Evolutionary conservation across 2,888 invertebrate species (phyloP), one percentile per base, ranked within the genome.

Genomic region (Phyllotreta striolata): DNA sequence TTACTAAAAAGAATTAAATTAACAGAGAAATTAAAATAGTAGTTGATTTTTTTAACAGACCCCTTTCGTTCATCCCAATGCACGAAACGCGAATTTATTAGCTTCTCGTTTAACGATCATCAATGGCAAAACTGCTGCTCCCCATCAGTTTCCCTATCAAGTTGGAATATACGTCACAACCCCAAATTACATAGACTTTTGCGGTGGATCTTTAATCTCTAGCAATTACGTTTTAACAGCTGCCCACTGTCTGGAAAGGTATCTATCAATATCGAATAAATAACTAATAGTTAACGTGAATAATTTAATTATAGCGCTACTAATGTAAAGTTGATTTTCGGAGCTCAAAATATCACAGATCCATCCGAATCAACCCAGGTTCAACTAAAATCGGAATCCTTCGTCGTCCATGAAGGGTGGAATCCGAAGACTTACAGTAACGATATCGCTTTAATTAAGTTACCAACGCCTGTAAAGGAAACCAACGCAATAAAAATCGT

Each of bases 401-500:
- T 77, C 62, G 71, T 76, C 37, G 75, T 82, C 1, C 83, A 84
- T 68, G 76, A 80, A 47, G 35, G 71, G 0, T 83, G 82, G 82
- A 70, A 78, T 44, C 12, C 75, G 0, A 12, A 63, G 0, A 72
- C 72, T 13, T 69, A 83, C 2, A 82, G 83, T 65, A 82, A 83
- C 66, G 85, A 85, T 62, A 78, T 85, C 54, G 84, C 83, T 1
- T 40, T 74, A 8, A 58, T 74, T 1, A 69, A 64, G 49, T 62
- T 74, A 34, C 68, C 66, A 4, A 34, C 47, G 40, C 60, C 63
- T 10, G 67, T 71, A 24, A 24, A 24, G 6, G 41, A 41, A 41
- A 41, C 41, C 9, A 41, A 41, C 47, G 13, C 9, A 10, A 52
- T 35, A 8, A 51, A 38, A 35, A 51, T 13, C 10, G 9, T 34